Evolutionary conservation across 2,797 vertebrate genomes (phyloP), one percentile per base, ranked within the genome.

Genomic region (Takifugu ocellatus): DNA sequence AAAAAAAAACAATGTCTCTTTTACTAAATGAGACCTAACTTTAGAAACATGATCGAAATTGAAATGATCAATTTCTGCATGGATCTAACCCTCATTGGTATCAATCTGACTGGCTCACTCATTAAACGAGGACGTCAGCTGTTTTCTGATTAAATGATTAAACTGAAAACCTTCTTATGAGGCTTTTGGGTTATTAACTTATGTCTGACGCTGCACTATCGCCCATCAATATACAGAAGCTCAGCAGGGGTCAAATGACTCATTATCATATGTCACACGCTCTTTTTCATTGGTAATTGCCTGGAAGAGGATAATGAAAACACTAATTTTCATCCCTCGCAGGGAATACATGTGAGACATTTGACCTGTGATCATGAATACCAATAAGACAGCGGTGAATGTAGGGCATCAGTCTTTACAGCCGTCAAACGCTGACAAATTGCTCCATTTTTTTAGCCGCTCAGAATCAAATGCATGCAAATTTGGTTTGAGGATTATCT

Each of bases 61-160:
- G 36, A 39, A 14, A 5, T 1, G 12, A 39, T 39, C 36, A 39
- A 2, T 10, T 39, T 14, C 59, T 63, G 66, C 65, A 68, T 74
- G 58, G 72, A 61, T 84, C 68, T 79, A 74, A 68, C 54, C 51
- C 70, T 68, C 56, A 55, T 79, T 73, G 75, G 62, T 73, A 74
- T 64, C 49, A 63, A 68, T 33, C 56, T 26, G 54, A 67, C 72
- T 77, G 69, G 74, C 74, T 77, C 72, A 78, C 75, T 82, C 78
- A 56, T 79, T 79, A 79, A 81, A 84, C 65, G 74, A 81, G 67
- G 72, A 58, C 71, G 65, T 83, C 67, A 46, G 67, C 75, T 73
- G 77, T 63, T 55, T 81, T 81, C 77, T 81, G 75, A 88, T 84
- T 66, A 78, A 84, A 82, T 78, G 80, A 79, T 76, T 81, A 75